A percentile compares a stretch with the other conserved stretches of the same genome.
These are phyloP conservation scores for Mixornis gularis DNA, from an alignment of 2,113 vertebrate species.

Conservation along the genomic window DNA sequence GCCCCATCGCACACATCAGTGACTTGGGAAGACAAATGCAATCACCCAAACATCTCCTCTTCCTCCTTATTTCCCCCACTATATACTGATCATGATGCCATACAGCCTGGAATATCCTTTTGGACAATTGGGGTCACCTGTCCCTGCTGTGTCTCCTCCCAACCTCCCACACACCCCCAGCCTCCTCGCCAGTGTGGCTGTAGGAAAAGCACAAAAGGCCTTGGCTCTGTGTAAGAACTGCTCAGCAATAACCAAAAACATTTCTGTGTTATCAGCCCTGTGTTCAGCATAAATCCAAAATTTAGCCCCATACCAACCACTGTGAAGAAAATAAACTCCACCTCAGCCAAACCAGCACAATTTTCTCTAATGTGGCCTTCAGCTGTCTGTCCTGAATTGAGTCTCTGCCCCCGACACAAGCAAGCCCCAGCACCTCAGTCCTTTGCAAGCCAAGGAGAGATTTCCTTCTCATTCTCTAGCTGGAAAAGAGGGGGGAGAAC, in stretches of 20 bases:
- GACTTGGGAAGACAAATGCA: not conserved
- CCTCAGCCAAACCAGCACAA: not conserved
- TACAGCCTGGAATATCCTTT: fast-evolving
- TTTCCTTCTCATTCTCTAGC: not conserved
- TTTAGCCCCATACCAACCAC: not conserved
- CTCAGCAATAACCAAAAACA: not conserved
- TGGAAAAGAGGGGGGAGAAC: not conserved
- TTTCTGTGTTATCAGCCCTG: not conserved
- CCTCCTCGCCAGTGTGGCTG: fast-evolving
- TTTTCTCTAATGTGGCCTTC: not conserved
- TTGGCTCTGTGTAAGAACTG: not conserved
- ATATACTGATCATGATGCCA: not conserved
- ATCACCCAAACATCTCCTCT: not conserved
- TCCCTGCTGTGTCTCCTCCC: not conserved
- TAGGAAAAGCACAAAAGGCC: not conserved
- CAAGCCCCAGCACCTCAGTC: not conserved
- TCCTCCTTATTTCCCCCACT: not conserved
- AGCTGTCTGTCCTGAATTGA: fast-evolving
- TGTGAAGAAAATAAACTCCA: not conserved
- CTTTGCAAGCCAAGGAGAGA: not conserved
- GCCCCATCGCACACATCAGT: fast-evolving
- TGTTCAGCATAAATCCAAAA: not conserved
- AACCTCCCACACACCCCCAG: fast-evolving
- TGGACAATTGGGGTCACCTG: not conserved
- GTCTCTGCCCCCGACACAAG: fast-evolving